These are phyloP conservation scores for Dysmachus trigonus DNA, from an alignment of 2,888 invertebrate species.

Conservation along the genomic window DNA sequence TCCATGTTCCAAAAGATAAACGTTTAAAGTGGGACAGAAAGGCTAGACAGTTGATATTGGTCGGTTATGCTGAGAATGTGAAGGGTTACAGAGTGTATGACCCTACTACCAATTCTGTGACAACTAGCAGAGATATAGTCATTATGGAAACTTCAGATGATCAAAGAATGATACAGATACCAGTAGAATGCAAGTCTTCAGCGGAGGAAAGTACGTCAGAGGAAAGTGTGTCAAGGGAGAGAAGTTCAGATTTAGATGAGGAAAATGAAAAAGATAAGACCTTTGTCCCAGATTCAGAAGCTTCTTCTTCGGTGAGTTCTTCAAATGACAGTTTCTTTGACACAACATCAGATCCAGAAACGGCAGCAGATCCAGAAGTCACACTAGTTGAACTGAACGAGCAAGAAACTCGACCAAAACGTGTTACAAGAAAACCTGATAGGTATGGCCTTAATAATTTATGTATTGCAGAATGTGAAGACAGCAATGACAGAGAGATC, in stretches of 20 bases:
- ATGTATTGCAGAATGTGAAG: not conserved
- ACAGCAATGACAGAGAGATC: not conserved
- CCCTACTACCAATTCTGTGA: not conserved
- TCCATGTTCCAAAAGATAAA: constrained; percentile 57
- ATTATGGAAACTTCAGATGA: not conserved
- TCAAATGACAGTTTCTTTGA: not conserved
- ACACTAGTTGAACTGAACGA: too few relatives aligned
- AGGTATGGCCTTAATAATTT: not conserved
- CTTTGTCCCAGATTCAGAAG: not conserved
- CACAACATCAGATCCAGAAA: not conserved
- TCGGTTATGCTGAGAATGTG: not conserved
- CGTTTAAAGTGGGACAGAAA: constrained; percentile 52
- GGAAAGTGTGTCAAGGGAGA: too few relatives aligned
- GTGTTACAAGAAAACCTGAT: not conserved
- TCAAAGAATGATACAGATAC: too few relatives aligned
- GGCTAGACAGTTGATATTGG: not conserved
- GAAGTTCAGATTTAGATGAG: not conserved
- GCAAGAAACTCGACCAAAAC: not conserved
- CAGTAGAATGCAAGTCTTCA: not conserved
- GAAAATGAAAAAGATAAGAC: not conserved
- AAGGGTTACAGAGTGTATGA: not conserved
- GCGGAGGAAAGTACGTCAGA: not conserved
- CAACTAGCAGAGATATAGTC: not conserved
- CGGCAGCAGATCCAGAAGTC: too few relatives aligned
- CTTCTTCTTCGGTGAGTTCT: not conserved